Conservation (phyloP, 2,888 invertebrate genomes). For the Molanna angustata region DNA sequence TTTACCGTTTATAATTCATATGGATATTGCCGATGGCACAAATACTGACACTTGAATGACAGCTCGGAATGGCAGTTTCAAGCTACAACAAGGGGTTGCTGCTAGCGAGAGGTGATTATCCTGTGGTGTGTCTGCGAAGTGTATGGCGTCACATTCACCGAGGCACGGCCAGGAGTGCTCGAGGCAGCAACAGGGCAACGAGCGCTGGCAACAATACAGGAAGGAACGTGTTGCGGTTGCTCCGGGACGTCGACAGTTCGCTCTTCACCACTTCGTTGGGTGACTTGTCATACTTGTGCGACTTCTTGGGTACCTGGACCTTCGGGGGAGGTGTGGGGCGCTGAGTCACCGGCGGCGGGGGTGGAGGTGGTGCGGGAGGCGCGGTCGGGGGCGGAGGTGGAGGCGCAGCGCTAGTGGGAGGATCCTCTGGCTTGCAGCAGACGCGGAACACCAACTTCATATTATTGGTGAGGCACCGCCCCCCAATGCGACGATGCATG, state of each 20-base stretch:
- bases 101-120: too few species aligned
- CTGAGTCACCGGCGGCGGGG: conserved; percentile 46
- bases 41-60: too few species aligned
- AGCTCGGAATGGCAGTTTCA: too few species aligned
- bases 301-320: conserved; percentile 62
- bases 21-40: too few species aligned
- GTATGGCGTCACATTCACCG: conserved; percentile 47
- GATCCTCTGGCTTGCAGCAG: conserved; percentile 79
- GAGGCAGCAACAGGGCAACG: conserved; percentile 48
- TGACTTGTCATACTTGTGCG: conserved; percentile 84
- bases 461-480: conserved; percentile 87
- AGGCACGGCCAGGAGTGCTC: conserved; percentile 44
- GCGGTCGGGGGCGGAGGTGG: conserved; percentile 57
- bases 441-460: conserved; percentile 97
- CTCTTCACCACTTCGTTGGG: conserved; percentile 92
- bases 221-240: conserved; percentile 44
- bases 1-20: too few species aligned
- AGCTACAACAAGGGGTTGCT: too few species aligned
- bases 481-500: conserved; percentile 87
- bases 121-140: too few species aligned
- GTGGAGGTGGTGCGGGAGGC: conserved; percentile 53
- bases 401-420: conserved; percentile 52
- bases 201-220: conserved; percentile 53
- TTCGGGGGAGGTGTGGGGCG: conserved; percentile 47
- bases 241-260: conserved; percentile 72